These are phyloP conservation scores for Trachelus stipa DNA, from an alignment of 2,888 invertebrate species.

Conservation along the genomic window DNA sequence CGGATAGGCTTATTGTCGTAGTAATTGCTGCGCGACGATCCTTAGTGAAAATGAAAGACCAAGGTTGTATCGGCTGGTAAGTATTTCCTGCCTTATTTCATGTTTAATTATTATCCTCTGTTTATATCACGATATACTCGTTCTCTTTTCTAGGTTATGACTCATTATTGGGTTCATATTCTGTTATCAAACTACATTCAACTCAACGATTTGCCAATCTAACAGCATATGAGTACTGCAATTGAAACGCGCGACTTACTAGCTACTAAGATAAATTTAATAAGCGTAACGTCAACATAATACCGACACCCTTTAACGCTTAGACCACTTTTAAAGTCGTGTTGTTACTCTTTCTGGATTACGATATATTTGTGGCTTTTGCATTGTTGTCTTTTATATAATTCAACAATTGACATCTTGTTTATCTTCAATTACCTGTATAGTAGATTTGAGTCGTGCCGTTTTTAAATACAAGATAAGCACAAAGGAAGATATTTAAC, in stretches of 20 bases:
- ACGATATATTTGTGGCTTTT: not conserved
- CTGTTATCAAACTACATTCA: not conserved
- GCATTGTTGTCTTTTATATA: not conserved
- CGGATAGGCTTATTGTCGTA: not conserved
- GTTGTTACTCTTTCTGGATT: not conserved
- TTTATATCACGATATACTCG: not conserved
- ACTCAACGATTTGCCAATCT: not conserved
- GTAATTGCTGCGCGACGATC: not conserved
- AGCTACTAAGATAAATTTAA: not conserved
- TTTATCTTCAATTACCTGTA: not conserved
- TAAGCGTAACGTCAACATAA: not conserved
- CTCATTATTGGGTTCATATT: constrained; percentile 25
- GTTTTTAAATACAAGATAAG: not conserved
- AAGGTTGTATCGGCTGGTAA: not conserved
- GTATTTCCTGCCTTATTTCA: not conserved
- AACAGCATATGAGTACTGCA: not conserved
- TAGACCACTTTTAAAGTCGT: not conserved
- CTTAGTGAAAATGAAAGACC: not conserved
- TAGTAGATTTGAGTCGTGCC: not conserved
- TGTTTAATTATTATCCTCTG: not conserved
- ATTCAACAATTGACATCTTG: not conserved
- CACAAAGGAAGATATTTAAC: not conserved
- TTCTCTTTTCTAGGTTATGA: constrained; percentile 39
- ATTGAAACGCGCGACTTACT: not conserved
- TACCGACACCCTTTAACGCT: not conserved